Conservation (phyloP, 92 coral and sea anemone genomes). For the Pocillopora meandrina region DNA sequence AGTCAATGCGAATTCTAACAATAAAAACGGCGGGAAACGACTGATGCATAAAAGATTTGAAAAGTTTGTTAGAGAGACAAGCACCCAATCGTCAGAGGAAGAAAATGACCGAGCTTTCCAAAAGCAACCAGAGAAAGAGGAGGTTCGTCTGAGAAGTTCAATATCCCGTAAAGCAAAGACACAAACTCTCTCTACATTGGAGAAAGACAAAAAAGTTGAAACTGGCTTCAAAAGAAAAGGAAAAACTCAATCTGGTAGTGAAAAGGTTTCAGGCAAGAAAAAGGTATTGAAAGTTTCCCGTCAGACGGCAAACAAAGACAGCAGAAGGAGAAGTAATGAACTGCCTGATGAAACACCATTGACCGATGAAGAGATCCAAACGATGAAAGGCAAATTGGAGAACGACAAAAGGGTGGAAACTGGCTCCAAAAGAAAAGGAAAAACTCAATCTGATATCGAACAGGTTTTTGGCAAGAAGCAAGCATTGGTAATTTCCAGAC, state of each 20-base stretch:
- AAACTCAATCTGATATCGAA: conserved; percentile 5
- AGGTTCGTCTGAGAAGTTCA: not conserved
- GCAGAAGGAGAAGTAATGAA: not conserved
- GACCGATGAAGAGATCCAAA: conserved; percentile 60
- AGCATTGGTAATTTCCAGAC: conserved; percentile 19
- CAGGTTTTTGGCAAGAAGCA: conserved; percentile 2
- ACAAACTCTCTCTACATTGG: not conserved
- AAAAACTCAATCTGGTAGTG: conserved; percentile 9
- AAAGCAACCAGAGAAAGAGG: not conserved
- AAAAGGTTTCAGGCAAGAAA: not conserved
- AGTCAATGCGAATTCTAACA: not conserved
- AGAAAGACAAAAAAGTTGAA: not conserved
- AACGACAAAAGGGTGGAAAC: not conserved
- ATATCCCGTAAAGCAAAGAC: not conserved
- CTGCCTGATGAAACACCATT: conserved; percentile 42
- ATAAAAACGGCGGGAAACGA: conserved; percentile 3
- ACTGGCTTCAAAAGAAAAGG: not conserved
- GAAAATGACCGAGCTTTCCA: conserved; percentile 2
- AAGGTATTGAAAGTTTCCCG: conserved; percentile 21
- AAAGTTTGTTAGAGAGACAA: conserved; percentile 3
- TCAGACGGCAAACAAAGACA: conserved; percentile 6
- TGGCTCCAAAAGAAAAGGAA: not conserved
- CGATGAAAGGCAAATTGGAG: too few species aligned
- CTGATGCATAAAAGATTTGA: not conserved
- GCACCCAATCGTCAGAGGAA: conserved; percentile 23